These are phyloP conservation scores for Tholera decimalis DNA, from an alignment of 2,888 invertebrate genomes.

Conservation along the genomic window DNA sequence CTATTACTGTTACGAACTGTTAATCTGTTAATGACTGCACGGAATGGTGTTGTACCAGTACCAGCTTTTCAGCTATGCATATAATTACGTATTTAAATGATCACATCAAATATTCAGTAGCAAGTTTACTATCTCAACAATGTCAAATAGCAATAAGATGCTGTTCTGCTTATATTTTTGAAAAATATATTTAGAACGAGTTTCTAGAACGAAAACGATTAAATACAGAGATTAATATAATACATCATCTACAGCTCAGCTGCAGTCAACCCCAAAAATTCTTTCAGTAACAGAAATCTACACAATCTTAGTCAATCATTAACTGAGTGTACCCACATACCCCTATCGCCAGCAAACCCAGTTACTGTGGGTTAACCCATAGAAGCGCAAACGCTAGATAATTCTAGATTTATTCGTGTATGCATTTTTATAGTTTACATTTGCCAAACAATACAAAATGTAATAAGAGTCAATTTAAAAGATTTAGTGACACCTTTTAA, in stretches of 20 bases:
- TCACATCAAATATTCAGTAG: neutral
- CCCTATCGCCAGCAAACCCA: no score
- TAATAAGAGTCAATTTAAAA: conserved; percentile 12
- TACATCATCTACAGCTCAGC: no score
- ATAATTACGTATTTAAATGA: neutral
- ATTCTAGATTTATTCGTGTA: neutral
- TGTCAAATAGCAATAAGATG: no score
- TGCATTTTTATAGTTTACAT: neutral
- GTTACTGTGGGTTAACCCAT: neutral
- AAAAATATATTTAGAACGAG: no score
- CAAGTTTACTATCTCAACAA: no score
- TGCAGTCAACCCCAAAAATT: no score
- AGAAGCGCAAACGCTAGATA: neutral
- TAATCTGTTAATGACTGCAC: conserved; percentile 18
- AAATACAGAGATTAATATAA: no score
- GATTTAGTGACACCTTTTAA: conserved; percentile 24
- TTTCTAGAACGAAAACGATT: no score
- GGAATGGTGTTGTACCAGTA: neutral
- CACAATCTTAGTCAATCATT: no score
- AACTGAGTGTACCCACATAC: no score
- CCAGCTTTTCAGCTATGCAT: conserved; percentile 9
- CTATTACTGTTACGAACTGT: conserved; percentile 14
- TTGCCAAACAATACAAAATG: conserved; percentile 6
- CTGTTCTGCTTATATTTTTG: no score
- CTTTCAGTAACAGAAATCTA: no score